Evolutionary conservation across 2,797 vertebrate genomes (phyloP).

Genomic region (Pipistrellus kuhlii): DNA sequence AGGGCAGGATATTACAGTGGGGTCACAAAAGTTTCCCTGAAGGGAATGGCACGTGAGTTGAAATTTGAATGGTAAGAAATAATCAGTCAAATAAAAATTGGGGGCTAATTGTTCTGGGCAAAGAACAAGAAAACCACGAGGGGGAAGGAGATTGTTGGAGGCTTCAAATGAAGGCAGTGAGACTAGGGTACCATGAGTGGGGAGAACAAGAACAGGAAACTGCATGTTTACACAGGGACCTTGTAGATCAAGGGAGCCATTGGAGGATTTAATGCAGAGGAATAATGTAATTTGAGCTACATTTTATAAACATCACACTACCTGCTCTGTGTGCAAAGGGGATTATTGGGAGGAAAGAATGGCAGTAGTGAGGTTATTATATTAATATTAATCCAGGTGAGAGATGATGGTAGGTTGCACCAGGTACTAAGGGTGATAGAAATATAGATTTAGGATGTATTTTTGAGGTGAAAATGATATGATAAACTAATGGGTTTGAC

Average conservation of each 20-base stretch:
- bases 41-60: neutral
- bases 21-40: neutral
- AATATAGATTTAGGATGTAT: neutral
- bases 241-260: conserved; percentile 1
- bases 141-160: neutral
- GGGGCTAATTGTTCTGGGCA: neutral
- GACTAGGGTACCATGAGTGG: neutral
- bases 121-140: neutral
- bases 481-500: neutral
- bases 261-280: neutral
- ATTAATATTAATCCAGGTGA: conserved; percentile 23
- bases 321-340: neutral
- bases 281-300: neutral
- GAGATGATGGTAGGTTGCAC: neutral
- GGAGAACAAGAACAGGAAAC: neutral
- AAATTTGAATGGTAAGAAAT: neutral
- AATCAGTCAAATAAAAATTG: neutral
- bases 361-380: neutral
- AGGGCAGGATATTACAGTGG: neutral
- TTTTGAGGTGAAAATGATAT: neutral
- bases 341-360: neutral
- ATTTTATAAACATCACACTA: neutral
- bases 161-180: neutral
- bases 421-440: neutral
- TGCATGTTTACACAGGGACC: neutral